A percentile compares a stretch with the other conserved stretches of the same genome.
phyloP scores from a whole-genome alignment of 2,797 vertebrate genomes.

The Platyrinchus mystaceus region DNA sequence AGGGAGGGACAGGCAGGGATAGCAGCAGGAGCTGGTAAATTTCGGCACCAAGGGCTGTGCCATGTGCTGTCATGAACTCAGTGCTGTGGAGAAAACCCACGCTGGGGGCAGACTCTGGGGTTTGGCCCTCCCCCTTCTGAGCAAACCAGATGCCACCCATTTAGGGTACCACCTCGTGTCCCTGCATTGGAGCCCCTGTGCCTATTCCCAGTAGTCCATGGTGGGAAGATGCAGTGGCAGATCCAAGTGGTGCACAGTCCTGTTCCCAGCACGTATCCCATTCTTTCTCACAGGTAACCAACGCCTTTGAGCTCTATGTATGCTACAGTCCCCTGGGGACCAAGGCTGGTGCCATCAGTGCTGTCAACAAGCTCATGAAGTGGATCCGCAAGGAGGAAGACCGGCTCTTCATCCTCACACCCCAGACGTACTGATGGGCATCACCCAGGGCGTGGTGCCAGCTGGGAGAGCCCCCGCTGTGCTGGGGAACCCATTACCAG shows the following conservation, averaged over 20 bases:
- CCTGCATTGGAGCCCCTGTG: not conserved
- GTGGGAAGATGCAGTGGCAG: not conserved
- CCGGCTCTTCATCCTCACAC: conserved; percentile 93
- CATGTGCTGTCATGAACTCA: accelerated
- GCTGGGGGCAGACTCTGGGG: not conserved
- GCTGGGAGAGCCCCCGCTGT: not conserved
- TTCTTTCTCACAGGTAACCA: conserved; percentile 85
- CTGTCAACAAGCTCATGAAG: conserved; percentile 93
- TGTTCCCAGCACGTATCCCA: not conserved
- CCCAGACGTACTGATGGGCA: conserved; percentile 88
- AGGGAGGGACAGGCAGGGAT: not conserved
- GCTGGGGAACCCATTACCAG: not conserved
- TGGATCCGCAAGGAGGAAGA: conserved; percentile 99
- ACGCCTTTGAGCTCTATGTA: conserved; percentile 95
- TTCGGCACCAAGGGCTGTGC: not conserved
- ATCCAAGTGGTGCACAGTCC: accelerated
- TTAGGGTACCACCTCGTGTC: not conserved
- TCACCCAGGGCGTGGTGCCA: not conserved
- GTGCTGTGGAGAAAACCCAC: not conserved
- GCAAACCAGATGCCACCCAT: not conserved
- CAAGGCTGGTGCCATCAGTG: conserved; percentile 84
- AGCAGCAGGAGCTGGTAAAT: not conserved
- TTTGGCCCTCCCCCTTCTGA: not conserved
- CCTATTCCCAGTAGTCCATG: accelerated
- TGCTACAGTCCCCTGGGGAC: conserved; percentile 95